Evolutionary conservation across 2,888 invertebrate species (phyloP).

Genomic region (Axea sp.): DNA sequence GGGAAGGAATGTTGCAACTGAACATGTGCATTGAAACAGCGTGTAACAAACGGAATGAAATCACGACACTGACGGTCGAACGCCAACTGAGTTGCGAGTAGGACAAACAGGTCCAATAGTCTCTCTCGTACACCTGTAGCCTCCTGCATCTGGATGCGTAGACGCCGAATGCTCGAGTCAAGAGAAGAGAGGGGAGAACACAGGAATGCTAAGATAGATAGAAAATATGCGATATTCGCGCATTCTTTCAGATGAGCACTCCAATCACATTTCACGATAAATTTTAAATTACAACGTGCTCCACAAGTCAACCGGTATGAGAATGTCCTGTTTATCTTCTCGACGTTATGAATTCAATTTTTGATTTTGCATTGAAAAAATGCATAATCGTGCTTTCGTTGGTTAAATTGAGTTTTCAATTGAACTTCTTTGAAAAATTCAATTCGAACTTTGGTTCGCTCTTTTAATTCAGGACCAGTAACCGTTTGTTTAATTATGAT

Average conservation of each 20-base stretch:
- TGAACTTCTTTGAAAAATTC: too few species aligned
- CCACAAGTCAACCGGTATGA: constrained; percentile 3
- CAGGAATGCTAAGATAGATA: constrained; percentile 38
- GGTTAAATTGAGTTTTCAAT: too few species aligned
- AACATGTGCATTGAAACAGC: constrained; percentile 15
- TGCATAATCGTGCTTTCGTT: too few species aligned
- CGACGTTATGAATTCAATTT: too few species aligned
- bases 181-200: constrained; percentile 46
- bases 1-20: constrained; percentile 23
- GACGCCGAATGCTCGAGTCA: constrained; percentile 45
- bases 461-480: too few species aligned
- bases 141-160: constrained; percentile 49
- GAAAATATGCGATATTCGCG: constrained; percentile 36
- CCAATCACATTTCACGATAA: constrained; percentile 20
- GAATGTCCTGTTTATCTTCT: too few species aligned
- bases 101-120: constrained; percentile 64
- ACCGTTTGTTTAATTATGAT: too few species aligned
- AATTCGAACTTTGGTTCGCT: too few species aligned
- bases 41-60: constrained; percentile 23
- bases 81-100: constrained; percentile 67
- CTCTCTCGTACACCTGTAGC: constrained; percentile 68
- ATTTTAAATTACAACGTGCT: constrained; percentile 20
- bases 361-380: too few species aligned
- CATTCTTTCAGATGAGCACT: constrained; percentile 35
- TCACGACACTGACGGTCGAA: constrained; percentile 68